A percentile compares a stretch with the other conserved stretches of the same genome.
phyloP scores from a whole-genome alignment of 2,797 vertebrate species.

The Percopsis omiscomaycus region DNA sequence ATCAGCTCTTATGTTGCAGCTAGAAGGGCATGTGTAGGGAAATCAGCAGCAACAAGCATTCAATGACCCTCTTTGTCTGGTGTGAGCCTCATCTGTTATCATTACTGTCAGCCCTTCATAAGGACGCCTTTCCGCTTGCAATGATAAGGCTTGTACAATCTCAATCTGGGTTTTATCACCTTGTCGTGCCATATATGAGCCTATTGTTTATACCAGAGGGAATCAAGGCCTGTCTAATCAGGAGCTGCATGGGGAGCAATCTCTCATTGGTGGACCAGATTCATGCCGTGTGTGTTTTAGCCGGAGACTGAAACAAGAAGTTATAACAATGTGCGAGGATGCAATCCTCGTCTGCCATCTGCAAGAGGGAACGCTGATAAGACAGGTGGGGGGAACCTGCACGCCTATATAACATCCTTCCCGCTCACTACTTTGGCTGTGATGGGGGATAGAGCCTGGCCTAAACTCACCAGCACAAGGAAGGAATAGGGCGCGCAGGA shows the following conservation, averaged over 20 bases:
- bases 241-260: conserved; percentile 23
- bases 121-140: conserved; percentile 66
- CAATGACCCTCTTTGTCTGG: conserved; percentile 76
- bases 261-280: too few relatives aligned
- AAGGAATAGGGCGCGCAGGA: conserved; percentile 30
- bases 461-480: conserved; percentile 52
- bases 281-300: too few relatives aligned
- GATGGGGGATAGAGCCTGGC: conserved; percentile 53
- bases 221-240: conserved; percentile 59
- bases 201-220: conserved; percentile 60
- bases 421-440: conserved; percentile 34
- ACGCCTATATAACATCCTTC: conserved; percentile 48
- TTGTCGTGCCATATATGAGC: conserved; percentile 63
- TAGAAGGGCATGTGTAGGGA: conserved; percentile 51
- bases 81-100: conserved; percentile 68
- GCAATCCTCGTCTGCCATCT: too few relatives aligned
- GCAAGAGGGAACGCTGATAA: too few relatives aligned
- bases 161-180: conserved; percentile 58
- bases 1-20: conserved; percentile 68
- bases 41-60: conserved; percentile 58
- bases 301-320: too few relatives aligned
- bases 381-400: conserved; percentile 2
- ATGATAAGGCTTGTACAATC: conserved; percentile 63
- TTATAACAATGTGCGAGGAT: too few relatives aligned
- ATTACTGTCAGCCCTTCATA: conserved; percentile 69